Base-by-base conservation (phyloP, 2,113 vertebrate species). In the Pitta sordida region DNA sequence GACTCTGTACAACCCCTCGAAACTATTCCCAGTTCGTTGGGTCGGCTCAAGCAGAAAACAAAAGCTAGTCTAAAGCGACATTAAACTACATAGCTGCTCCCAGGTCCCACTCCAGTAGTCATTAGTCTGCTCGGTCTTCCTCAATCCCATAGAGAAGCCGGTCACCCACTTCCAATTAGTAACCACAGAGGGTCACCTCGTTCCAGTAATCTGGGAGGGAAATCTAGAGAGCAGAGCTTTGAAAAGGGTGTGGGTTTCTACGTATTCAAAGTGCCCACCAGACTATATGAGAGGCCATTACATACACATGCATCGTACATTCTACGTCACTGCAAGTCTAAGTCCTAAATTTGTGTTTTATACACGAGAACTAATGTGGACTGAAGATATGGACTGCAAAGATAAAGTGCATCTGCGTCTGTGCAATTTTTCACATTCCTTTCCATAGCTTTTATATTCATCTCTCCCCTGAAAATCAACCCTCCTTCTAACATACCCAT, bases 271-370 rank as follows among this genome's bases (percentile, higher is more conserved):
- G 17, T 7, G 9, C 27, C 17, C n/a, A 10, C 51, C 60, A 56
- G 64, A 13, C 36, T 71, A 32, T 24, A 19, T 37, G 44, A 52
- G 92, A 68, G n/a, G 36, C 26, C 39, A 19, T 49, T 70, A 39
- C 0, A 0, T 43, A 51, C 13, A 41, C 3, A 2, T 15, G 21
- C 23, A 58, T 60, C 41, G 12, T 9, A 59, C 5, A 0, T 6
- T 23, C 32, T 65, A 11, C 58, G 46, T 69, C 64, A 56, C 39
- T 69, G 34, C 7, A 56, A 9, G 26, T 41, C 71, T 29, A 58
- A 44, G 29, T 55, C 63, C 55, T 76, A n/a, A 34, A 74, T 60
- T 64, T 68, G 10, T 75, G 29, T 67, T 87, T 82, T 70, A 10
- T 18, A 17, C 5, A 37, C 22, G 56, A 27, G 16, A 91, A 62